Base-by-base conservation (phyloP, 2,113 vertebrate genomes). In the Corapipo altera region DNA sequence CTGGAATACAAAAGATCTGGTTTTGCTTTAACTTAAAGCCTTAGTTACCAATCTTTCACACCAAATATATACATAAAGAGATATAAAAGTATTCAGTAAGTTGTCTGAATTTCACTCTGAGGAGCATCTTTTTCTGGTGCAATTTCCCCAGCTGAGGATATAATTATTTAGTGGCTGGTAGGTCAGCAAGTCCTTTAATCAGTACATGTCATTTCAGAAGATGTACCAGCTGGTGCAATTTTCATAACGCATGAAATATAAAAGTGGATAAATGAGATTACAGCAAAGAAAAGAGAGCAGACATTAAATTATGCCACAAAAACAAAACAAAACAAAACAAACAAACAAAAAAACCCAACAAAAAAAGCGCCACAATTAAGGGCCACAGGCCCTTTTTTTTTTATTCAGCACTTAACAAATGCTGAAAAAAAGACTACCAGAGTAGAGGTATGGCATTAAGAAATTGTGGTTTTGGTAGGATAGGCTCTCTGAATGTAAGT, bases 171-270 rank as follows among this genome's bases (percentile, higher is more conserved):
- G 90, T 67, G 67, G 18, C 48, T 87, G 52, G 35, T 85, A 72
- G 55, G 64, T 88, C 74, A 94, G 71, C 58, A 85, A 90, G 71
- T 70, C 62, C 44, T 82, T 74, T 93, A 70, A 94, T 76, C 62
- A 87, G 79, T 58, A 23, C 32, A 41, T 72, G 76, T 69, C 11
- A 37, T 83, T 91, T 82, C 65, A 93, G 58, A 82, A 90, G 71
- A 76, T 39, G 22, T 58, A 92, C 37, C 59, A 73, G 70, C 86
- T 96, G 80, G 65, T 91, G 76, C 32, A 95, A 59, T 81, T 94
- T 95, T 88, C 12, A 10, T 71, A 75, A 69, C 20, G 39, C 12
- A 27, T 44, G 43, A 82, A 82, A 82, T 72, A 71, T 23, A 72
- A 72, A 91, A 82, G 26, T 8, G 0, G 21, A 59, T 39, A 85